phyloP scores from a whole-genome alignment of 2,113 vertebrate species.

The Puma concolor region DNA sequence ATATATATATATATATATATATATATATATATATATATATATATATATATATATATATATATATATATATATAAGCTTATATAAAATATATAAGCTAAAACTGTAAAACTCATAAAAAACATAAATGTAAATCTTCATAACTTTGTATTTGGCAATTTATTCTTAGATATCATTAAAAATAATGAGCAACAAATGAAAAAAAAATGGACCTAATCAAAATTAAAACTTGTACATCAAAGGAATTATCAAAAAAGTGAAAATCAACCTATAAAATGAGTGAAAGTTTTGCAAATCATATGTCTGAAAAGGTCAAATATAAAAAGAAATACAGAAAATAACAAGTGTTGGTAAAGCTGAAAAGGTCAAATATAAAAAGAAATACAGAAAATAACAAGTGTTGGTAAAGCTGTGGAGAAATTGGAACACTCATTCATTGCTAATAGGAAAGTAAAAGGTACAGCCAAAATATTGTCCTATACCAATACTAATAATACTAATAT shows the following conservation, averaged over 20 bases:
- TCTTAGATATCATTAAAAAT: not conserved
- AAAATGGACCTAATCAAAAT: not conserved
- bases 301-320: not conserved
- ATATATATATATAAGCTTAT: too few species aligned
- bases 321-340: not conserved
- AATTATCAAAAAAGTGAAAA: not conserved
- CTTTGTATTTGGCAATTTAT: not conserved
- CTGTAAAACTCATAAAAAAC: not conserved
- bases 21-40: too few species aligned
- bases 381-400: not conserved
- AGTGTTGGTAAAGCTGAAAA: not conserved
- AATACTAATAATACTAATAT: too few species aligned
- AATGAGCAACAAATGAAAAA: not conserved
- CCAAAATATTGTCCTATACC: too few species aligned
- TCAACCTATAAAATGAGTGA: not conserved
- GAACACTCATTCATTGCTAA: not conserved
- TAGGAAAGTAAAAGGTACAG: not conserved
- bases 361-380: not conserved
- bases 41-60: not conserved
- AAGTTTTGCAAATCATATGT: not conserved
- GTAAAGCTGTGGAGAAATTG: not conserved
- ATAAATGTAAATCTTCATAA: not conserved
- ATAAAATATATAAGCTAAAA: not conserved
- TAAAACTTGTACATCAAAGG: not conserved
- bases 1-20: not conserved